Evolutionary conservation across 1,140 invertebrate genomes (phyloP), one percentile per base, ranked within the genome.

Genomic region (Drusus annulatus): DNA sequence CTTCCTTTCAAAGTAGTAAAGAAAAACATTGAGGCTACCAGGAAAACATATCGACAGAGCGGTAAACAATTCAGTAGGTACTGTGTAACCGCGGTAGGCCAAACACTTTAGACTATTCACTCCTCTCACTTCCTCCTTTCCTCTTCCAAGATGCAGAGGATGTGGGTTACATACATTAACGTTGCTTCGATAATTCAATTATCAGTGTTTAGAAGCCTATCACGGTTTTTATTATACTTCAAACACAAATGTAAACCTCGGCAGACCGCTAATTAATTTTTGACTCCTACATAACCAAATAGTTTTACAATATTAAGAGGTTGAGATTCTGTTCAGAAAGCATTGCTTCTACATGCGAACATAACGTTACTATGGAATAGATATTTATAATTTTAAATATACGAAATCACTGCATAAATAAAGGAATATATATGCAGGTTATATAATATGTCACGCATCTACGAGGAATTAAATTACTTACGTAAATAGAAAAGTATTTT

Each of bases 181-280:
- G 19, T 17, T 8, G 13, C 36, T 23, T 63, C 65, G 81, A 76
- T 82, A 82, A 82, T 82, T 82, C 63, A 74, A 81, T 81, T 81
- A 81, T 58, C 76, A 51, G 71, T 54, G 51, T 69, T 81, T 79
- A 79, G 76, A 76, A 76, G 54, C 78, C 50, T 82, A 76, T 69
- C 77, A 76, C 21, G 52, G 76, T n/a, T 75, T 71, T 78, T 74
- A 81, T 78, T 77, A 52, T 31, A 36, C 58, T 25, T 63, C 75
- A 63, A 76, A 62, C 45, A 65, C 75, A 65, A 63, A 76, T 76
- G 36, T 45, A 75, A 31, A 25, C 28, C 52, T 21, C 25, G n/a
- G 2, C 36, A 51, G 21, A 45, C 56, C 23, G 75, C 50, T 76
- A 81, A 81, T 81, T 78, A 81, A 78, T 78, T 78, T 62, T 54